Evolutionary conservation across 2,888 invertebrate genomes (phyloP).

Genomic region (Megalurothrips usitatus): DNA sequence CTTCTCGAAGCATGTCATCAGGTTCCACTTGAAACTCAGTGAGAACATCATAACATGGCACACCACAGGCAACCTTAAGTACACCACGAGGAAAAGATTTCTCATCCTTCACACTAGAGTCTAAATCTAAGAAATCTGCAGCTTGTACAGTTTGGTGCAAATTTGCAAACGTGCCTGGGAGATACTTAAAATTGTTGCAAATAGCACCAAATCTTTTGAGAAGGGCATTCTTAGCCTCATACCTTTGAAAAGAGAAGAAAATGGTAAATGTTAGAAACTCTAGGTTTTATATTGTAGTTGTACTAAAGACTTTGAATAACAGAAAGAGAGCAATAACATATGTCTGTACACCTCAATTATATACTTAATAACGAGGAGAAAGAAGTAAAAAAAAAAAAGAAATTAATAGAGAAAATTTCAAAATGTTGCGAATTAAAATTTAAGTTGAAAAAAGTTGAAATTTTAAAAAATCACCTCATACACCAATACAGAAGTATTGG

Average conservation of each 20-base stretch:
- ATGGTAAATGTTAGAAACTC: too few species aligned
- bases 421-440: too few species aligned
- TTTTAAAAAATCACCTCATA: background rate
- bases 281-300: too few species aligned
- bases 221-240: background rate
- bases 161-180: background rate
- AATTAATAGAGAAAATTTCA: too few species aligned
- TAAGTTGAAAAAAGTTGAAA: too few species aligned
- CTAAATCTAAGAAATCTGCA: background rate
- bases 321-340: too few species aligned
- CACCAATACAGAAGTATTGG: background rate
- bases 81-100: background rate
- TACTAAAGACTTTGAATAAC: too few species aligned
- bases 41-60: background rate
- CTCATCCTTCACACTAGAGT: background rate
- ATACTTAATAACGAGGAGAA: too few species aligned
- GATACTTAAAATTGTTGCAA: background rate
- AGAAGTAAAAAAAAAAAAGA: too few species aligned
- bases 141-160: background rate
- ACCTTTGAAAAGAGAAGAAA: background rate
- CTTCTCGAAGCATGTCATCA: background rate
- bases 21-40: background rate
- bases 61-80: background rate
- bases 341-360: too few species aligned
- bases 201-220: background rate